Evolutionary conservation across 2,888 invertebrate species (phyloP).

Genomic region (Drosophila aldrichi): DNA sequence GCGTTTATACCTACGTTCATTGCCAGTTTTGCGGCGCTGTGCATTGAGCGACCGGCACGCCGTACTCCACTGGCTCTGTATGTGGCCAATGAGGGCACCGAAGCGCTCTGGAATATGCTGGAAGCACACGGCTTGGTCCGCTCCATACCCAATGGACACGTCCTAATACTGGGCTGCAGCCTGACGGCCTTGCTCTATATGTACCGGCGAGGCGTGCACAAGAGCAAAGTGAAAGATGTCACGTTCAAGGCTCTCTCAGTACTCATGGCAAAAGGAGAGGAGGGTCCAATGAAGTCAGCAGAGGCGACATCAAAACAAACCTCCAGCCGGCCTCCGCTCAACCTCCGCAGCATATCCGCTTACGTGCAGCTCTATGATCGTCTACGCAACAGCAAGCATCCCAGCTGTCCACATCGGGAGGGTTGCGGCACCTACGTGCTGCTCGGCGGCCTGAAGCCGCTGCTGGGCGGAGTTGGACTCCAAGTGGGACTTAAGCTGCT

Average conservation of each 20-base stretch:
- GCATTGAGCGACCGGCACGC: constrained; percentile 90
- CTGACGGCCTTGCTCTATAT: constrained; percentile 87
- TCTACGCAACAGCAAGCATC: constrained; percentile 80
- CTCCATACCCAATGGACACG: constrained; percentile 88
- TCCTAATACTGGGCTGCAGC: constrained; percentile 88
- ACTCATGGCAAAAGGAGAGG: constrained; percentile 88
- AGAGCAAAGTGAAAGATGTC: constrained; percentile 83
- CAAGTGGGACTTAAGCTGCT: constrained; percentile 87
- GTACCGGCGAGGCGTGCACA: constrained; percentile 87
- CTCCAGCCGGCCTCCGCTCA: constrained; percentile 24
- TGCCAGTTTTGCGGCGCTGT: constrained; percentile 90
- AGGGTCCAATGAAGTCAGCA: constrained; percentile 67
- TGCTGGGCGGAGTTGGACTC: constrained; percentile 87
- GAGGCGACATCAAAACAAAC: constrained; percentile 19
- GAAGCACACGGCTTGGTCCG: constrained; percentile 87
- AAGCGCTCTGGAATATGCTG: constrained; percentile 90
- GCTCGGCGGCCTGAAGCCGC: constrained; percentile 86
- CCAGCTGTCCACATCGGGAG: constrained; percentile 87
- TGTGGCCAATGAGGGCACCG: constrained; percentile 92
- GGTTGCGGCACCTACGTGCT: constrained; percentile 88
- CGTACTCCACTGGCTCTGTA: constrained; percentile 91
- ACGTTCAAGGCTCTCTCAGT: constrained; percentile 88
- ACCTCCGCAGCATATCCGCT: constrained; percentile 51
- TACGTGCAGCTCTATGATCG: constrained; percentile 69
- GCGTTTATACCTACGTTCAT: constrained; percentile 90